Evolutionary conservation across 2,113 vertebrate genomes (phyloP).

Genomic region (Cochlearius cochlearius): DNA sequence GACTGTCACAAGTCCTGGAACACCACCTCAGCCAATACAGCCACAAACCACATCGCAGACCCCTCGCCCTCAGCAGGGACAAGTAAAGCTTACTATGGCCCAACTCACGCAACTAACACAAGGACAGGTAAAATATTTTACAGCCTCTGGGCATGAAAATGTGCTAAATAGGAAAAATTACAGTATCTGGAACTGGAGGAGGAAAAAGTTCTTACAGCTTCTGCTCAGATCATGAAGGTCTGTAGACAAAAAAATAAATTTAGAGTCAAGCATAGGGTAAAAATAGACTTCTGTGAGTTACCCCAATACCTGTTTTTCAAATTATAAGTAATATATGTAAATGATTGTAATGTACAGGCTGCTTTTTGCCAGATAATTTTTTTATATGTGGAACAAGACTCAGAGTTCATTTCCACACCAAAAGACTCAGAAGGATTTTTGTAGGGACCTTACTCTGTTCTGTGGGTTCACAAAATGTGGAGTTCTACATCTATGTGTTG

Average conservation of each 20-base stretch:
- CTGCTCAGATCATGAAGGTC: background rate
- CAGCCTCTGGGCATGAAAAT: background rate
- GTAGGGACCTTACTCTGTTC: background rate
- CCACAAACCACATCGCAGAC: constrained; percentile 63
- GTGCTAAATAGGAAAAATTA: background rate
- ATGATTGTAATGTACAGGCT: background rate
- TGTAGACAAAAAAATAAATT: background rate
- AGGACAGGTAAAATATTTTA: constrained; percentile 81
- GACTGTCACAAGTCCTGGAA: constrained; percentile 56
- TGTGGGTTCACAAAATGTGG: background rate
- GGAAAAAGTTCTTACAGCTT: background rate
- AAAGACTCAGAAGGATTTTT: background rate
- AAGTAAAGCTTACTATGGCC: constrained; percentile 97
- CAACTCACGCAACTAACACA: constrained; percentile 97
- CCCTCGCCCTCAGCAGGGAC: constrained; percentile 90
- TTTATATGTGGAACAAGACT: background rate
- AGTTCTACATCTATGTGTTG: background rate
- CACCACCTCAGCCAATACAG: constrained; percentile 63
- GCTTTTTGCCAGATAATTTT: background rate
- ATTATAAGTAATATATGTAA: background rate
- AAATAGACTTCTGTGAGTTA: background rate
- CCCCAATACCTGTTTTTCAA: background rate
- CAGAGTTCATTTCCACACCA: background rate
- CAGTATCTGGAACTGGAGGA: background rate
- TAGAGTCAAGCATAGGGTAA: background rate